Base-by-base conservation (phyloP, 2,113 vertebrate species). In the Perca flavescens region DNA sequence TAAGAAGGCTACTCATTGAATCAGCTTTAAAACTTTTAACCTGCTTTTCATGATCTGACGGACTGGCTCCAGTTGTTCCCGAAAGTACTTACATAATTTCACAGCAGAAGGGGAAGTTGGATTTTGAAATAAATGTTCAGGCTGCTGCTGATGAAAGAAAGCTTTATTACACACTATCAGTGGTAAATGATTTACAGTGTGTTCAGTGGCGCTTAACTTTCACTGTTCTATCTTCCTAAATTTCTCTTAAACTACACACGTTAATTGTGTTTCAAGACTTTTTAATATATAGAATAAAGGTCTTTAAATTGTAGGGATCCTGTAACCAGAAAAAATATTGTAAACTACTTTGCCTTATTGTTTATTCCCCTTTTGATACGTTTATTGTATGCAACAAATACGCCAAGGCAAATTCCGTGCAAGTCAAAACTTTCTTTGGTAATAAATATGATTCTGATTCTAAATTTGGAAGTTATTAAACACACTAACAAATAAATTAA, bases 161-260 rank as follows among this genome's bases (percentile, higher is more conserved):
- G 34, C 71, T 65, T 84, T 86, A 74, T 86, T 47, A 14, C 28
- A 53, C 17, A 71, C 49, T 52, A 36, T 79, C n/a, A 40, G 6
- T 7, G 2, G 84, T 91, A 79, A 89, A 90, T 89, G 52, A 83
- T 90, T 88, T 31, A 84, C 84, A 53, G 16, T 10, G 17, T 43
- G 34, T 13, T 40, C 57, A 66, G 4, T 3, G 11, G 1, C 0
- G 0, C 17, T 46, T 68, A 1, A 25, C 14, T 52, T 28, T 15
- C 28, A 36, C 46, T 47, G 22, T 16, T 58, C 5, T 17, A 2
- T 25, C n/a, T 62, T 40, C 15, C 11, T 28, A 6, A 43, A 19
- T 50, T 16, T 5, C 7, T 70, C 16, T n/a, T n/a, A 12, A 40
- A 60, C 16, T 25, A 25, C n/a, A 16, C 53, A 12, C 0, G 1